These are phyloP conservation scores for Macrotus californicus DNA, from an alignment of 2,113 vertebrate genomes.

Conservation along the genomic window DNA sequence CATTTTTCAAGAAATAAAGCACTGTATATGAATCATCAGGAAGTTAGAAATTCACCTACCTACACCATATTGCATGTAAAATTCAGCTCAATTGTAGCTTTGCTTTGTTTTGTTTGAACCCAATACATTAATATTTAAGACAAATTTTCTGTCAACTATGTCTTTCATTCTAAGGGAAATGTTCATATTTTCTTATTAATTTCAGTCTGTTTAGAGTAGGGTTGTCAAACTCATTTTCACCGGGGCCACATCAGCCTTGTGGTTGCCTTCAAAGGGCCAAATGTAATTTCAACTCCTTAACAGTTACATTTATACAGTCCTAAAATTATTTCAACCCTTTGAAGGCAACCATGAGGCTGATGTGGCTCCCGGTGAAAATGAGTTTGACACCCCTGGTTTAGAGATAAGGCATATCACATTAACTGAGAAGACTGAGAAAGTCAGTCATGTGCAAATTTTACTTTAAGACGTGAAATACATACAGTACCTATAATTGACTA, in stretches of 20 bases:
- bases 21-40: background rate
- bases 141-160: background rate
- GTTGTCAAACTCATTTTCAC: too few species aligned
- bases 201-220: background rate
- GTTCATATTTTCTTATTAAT: background rate
- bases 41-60: background rate
- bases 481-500: background rate
- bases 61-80: background rate
- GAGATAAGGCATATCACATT: background rate
- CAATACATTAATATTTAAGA: background rate
- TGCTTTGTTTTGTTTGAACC: background rate
- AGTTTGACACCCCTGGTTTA: background rate
- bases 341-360: too few species aligned
- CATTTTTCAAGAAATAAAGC: background rate
- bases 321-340: too few species aligned
- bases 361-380: too few species aligned
- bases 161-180: slow-evolving; percentile 15
- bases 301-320: too few species aligned
- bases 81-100: background rate
- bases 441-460: slow-evolving; percentile 10
- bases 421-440: background rate
- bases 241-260: too few species aligned
- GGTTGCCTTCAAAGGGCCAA: too few species aligned
- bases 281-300: too few species aligned
- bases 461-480: slow-evolving; percentile 1